Evolutionary conservation across 2,797 vertebrate species (phyloP).

Genomic region (Gambusia yucatana): DNA sequence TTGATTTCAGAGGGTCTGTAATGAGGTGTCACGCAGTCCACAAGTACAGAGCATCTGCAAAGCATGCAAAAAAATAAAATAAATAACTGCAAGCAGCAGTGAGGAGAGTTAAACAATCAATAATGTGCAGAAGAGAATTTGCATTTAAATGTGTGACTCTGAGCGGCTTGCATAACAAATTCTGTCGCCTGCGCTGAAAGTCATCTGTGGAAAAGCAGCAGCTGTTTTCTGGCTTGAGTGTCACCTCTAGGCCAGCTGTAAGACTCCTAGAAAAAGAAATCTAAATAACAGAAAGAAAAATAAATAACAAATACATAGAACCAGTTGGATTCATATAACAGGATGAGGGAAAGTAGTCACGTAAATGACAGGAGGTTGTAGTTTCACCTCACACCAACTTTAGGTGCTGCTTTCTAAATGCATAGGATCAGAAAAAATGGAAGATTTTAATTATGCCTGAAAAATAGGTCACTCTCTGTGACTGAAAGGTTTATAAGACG

Average conservation of each 20-base stretch:
- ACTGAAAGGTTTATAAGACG: not conserved
- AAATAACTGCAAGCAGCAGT: conserved; percentile 18
- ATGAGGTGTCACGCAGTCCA: conserved; percentile 29
- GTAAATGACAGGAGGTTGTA: conserved; percentile 6
- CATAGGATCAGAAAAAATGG: not conserved
- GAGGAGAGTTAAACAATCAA: conserved; percentile 46
- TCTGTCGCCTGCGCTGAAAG: conserved; percentile 36
- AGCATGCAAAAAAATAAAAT: conserved; percentile 32
- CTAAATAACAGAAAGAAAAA: conserved; percentile 22
- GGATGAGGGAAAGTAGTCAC: conserved; percentile 8
- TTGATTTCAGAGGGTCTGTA: conserved; percentile 45
- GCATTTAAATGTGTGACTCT: conserved; percentile 61
- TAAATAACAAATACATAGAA: not conserved
- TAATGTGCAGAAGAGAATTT: conserved; percentile 57
- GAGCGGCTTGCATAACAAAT: conserved; percentile 35
- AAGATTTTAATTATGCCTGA: not conserved
- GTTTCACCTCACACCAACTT: not conserved
- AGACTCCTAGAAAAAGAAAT: conserved; percentile 8
- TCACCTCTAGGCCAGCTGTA: conserved; percentile 12
- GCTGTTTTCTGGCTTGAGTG: conserved; percentile 23
- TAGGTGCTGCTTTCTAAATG: not conserved
- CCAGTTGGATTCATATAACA: conserved; percentile 3
- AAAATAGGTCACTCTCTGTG: not conserved
- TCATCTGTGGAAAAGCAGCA: conserved; percentile 25
- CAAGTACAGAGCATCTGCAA: conserved; percentile 39